These are phyloP conservation scores for Heliopora coerulea DNA, from an alignment of 92 coral and sea anemone genomes.

Conservation along the genomic window DNA sequence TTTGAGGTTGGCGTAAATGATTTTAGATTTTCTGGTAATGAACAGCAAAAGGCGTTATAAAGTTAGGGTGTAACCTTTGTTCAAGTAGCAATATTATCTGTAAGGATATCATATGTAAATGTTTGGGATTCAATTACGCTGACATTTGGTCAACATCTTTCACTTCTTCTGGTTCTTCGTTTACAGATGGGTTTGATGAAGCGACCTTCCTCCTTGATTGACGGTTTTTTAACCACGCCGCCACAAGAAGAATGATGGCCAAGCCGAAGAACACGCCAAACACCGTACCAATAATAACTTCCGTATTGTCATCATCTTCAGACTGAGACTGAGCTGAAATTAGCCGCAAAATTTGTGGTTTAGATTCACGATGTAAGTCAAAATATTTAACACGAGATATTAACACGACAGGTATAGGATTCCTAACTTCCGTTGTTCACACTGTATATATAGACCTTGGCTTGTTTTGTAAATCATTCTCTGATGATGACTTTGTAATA, in stretches of 20 bases:
- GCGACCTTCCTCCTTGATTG: constrained; percentile 25
- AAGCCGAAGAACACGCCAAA: constrained; percentile 34
- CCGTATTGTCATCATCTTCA: background rate
- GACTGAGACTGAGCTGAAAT: constrained; percentile 4
- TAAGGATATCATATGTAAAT: background rate
- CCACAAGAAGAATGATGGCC: constrained; percentile 5
- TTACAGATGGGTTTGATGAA: constrained; percentile 13
- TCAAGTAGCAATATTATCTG: no score
- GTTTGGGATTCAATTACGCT: constrained; percentile 1
- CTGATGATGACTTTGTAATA: no score
- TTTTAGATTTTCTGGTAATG: no score
- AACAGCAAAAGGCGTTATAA: no score
- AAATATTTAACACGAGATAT: no score
- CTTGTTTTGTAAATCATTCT: no score
- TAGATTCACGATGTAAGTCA: no score
- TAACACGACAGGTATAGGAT: no score
- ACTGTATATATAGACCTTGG: no score
- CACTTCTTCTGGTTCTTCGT: constrained; percentile 1
- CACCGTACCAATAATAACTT: constrained; percentile 18
- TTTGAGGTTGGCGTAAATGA: no score
- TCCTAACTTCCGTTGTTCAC: no score
- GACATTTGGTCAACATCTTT: background rate
- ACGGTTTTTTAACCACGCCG: constrained; percentile 30
- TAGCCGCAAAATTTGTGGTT: background rate
- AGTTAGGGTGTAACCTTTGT: no score